Evolutionary conservation across 2,113 vertebrate species (phyloP).

Genomic region (Ctenodactylus gundi): DNA sequence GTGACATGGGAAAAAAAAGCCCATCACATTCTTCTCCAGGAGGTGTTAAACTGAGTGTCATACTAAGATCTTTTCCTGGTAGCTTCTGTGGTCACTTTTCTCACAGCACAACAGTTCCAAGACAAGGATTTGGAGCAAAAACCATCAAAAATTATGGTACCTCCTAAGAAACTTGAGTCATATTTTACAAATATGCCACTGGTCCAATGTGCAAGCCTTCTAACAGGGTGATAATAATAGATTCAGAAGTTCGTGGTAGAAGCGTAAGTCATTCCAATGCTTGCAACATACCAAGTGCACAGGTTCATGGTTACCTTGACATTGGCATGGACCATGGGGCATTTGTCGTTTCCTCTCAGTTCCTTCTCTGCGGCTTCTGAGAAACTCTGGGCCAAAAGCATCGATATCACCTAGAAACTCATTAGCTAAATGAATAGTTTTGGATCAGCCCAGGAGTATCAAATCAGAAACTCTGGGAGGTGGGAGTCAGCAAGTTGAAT

Average conservation of each 20-base stretch:
- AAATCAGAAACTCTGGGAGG: background rate
- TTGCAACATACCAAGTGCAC: background rate
- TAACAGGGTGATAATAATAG: background rate
- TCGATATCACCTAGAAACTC: background rate
- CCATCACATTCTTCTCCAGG: conserved; percentile 41
- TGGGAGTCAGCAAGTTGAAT: background rate
- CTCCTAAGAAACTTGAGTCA: conserved; percentile 7
- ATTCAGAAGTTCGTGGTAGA: background rate
- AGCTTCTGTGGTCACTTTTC: background rate
- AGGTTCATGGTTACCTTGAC: background rate
- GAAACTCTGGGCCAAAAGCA: background rate
- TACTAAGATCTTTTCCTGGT: conserved; percentile 33
- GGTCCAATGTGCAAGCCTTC: background rate
- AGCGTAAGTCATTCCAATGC: background rate
- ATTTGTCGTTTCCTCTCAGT: background rate
- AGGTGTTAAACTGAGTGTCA: conserved; percentile 42
- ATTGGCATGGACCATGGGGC: background rate
- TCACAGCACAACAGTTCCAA: conserved; percentile 21
- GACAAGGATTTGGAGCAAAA: conserved; percentile 10
- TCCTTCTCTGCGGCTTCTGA: background rate
- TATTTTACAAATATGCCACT: background rate
- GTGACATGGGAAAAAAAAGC: background rate
- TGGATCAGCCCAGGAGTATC: background rate
- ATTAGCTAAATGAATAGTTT: background rate
- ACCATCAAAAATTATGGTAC: background rate